A percentile compares a stretch with the other conserved stretches of the same genome.
phyloP scores from a whole-genome alignment of 2,888 invertebrate species.

The Drosophila gaucha region DNA sequence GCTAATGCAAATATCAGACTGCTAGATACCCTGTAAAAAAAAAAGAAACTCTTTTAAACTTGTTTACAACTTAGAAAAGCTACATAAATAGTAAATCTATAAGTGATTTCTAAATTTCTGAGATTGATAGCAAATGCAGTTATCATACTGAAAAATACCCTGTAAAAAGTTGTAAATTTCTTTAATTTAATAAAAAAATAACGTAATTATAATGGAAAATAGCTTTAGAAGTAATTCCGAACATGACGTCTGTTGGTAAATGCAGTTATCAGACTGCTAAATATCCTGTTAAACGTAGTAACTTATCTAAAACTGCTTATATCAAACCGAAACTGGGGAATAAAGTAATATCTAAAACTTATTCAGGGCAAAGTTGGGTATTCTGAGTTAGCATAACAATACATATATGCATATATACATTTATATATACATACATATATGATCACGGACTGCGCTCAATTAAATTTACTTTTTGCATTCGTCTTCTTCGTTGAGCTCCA shows the following conservation, averaged over 20 bases:
- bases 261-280: background rate
- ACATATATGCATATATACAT: background rate
- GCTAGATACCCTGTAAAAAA: no score
- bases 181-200: background rate
- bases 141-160: background rate
- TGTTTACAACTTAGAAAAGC: no score
- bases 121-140: no score
- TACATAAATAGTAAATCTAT: no score
- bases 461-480: conserved; percentile 1
- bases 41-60: no score
- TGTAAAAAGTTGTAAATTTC: background rate
- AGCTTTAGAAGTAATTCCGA: no score
- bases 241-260: background rate
- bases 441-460: background rate
- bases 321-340: no score
- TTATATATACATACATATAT: background rate
- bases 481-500: background rate
- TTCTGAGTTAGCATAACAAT: background rate
- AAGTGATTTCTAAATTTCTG: no score
- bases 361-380: no score
- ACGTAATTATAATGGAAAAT: background rate
- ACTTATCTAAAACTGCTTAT: no score
- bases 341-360: no score
- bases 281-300: background rate
- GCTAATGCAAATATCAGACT: no score